Evolutionary conservation across 1,140 invertebrate genomes (phyloP), one percentile per base, ranked within the genome.

Genomic region (Platyscapa corneri): DNA sequence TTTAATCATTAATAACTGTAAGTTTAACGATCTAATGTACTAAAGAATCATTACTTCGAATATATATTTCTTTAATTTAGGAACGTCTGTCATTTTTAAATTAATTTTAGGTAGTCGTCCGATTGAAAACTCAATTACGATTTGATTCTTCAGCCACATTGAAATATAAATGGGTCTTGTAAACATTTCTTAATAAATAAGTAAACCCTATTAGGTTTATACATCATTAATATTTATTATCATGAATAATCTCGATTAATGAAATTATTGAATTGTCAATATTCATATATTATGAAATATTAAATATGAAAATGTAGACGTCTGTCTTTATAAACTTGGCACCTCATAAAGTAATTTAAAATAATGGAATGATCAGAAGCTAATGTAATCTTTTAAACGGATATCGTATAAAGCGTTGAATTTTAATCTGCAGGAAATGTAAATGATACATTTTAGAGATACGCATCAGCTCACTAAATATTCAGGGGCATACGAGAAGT

Each of bases 341-440:
- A 60, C 3, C 1, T 27, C 0, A 3, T 34, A 34, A 67, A 67
- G 0, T 34, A 32, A 65, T 16, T 32, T 67, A 34, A 65, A 30
- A 7, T 53, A 53, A 18, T 14, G 12, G 12, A 32, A 67, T 18
- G 3, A 67, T 32, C 8, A 3, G 14, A 14, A 32, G 30, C 2
- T 32, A 14, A 67, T 67, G 23, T 34, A 32, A 32, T 30, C 32
- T 34, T 16, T 46, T 77, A 77, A 77, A 23, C 30, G 75, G 14
- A 56, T 39, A 79, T 79, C 42, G 34, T 75, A 86, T 75, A 80
- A 72, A 82, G 81, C 83, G 88, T 27, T 84, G 86, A 85, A 88
- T 86, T 82, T 89, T 87, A 87, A 89, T 89, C 84, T 82, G 20
- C 18, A 23, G 30, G 10, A 56, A 18, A 70, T 65, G 39, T 67